These are phyloP conservation scores for Enteromius afrohamiltoni DNA, from an alignment of 2,797 vertebrate genomes.

Conservation along the genomic window DNA sequence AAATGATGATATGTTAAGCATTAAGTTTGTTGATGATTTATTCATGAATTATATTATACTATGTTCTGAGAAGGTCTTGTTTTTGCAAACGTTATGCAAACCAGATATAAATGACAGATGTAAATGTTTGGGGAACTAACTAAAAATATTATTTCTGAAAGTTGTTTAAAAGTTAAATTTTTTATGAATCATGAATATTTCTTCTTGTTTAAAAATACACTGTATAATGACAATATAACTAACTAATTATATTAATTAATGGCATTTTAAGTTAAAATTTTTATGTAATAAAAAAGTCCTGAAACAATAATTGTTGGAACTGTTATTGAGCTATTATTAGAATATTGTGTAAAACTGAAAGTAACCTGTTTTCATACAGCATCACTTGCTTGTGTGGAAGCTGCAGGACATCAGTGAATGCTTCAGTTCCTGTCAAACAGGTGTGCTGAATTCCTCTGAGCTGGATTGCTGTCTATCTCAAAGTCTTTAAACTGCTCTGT, in stretches of 20 bases:
- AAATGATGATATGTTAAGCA: too few relatives aligned
- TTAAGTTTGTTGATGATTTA: too few relatives aligned
- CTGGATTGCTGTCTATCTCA: slow-evolving; percentile 17
- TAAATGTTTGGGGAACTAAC: too few relatives aligned
- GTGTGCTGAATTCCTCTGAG: slow-evolving; percentile 35
- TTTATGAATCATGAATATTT: too few relatives aligned
- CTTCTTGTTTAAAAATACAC: neutral
- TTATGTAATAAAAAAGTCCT: too few relatives aligned
- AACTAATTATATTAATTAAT: neutral
- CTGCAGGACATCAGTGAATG: slow-evolving; percentile 4
- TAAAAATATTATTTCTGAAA: too few relatives aligned
- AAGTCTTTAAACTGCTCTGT: slow-evolving; percentile 31
- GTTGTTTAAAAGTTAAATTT: too few relatives aligned
- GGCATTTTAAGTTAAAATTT: neutral
- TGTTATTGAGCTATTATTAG: neutral
- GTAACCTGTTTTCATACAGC: neutral
- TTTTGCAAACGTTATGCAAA: too few relatives aligned
- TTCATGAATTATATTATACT: too few relatives aligned
- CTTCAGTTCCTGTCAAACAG: slow-evolving; percentile 26
- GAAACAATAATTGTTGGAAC: neutral
- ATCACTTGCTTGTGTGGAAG: neutral
- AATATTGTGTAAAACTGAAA: neutral
- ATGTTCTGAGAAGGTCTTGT: too few relatives aligned
- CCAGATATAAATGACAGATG: too few relatives aligned
- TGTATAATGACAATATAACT: neutral